Conservation (phyloP, 2,113 vertebrate species). For the Corvus moneduloides region DNA sequence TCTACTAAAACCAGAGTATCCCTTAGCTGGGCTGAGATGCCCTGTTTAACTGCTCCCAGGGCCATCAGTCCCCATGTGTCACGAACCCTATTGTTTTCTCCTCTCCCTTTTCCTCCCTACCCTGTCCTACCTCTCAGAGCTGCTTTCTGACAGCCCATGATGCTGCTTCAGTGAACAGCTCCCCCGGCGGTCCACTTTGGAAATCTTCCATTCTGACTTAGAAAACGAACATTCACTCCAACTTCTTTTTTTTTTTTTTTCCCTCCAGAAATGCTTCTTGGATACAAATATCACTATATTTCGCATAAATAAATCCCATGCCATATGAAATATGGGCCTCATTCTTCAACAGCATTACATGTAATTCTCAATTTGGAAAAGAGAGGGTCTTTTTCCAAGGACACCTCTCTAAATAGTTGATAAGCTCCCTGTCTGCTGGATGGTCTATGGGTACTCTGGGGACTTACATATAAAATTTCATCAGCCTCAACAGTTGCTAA, state of each 20-base stretch:
- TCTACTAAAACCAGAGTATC: neutral
- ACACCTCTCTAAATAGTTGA: neutral
- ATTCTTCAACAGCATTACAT: neutral
- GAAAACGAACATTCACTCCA: neutral
- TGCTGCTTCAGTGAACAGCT: constrained; percentile 19
- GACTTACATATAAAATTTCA: neutral
- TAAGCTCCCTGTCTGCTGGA: neutral
- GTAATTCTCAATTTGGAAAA: neutral
- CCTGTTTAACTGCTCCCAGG: neutral
- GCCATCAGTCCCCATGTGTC: neutral
- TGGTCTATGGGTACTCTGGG: neutral
- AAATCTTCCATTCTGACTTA: constrained; percentile 25
- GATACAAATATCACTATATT: neutral
- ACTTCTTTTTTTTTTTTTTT: neutral
- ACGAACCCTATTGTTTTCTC: neutral
- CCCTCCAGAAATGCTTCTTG: neutral
- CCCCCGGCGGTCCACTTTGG: constrained; percentile 31
- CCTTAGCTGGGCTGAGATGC: neutral
- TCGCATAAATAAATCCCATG: constrained; percentile 8
- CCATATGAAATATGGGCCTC: neutral
- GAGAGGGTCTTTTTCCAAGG: neutral
- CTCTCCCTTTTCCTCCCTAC: neutral
- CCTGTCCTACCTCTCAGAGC: neutral
- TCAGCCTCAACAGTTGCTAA: neutral
- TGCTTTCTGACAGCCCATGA: neutral